phyloP scores from a whole-genome alignment of 2,113 vertebrate species.

The Stomatorhinus ivindoensis region DNA sequence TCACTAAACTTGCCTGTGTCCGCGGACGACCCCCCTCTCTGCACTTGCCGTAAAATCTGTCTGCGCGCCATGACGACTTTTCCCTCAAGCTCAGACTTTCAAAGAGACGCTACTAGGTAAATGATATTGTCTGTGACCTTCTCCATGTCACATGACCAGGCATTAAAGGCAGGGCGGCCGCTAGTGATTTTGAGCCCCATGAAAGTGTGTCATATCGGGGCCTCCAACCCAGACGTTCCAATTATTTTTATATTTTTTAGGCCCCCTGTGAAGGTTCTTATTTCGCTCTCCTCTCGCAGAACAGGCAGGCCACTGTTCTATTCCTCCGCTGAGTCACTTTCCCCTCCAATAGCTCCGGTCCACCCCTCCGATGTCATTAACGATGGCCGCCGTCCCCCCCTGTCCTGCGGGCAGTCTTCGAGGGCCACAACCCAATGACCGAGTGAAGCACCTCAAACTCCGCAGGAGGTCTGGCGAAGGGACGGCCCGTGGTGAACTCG shows the following conservation, averaged over 20 bases:
- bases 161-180: not conserved
- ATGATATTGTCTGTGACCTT: not conserved
- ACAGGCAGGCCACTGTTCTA: not conserved
- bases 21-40: not conserved
- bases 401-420: not conserved
- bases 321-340: not conserved
- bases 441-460: not conserved
- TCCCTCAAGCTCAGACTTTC: not conserved
- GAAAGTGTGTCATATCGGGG: not conserved
- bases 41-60: not conserved
- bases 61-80: not conserved
- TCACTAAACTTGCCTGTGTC: not conserved
- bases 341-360: not conserved
- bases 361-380: not conserved
- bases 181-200: not conserved
- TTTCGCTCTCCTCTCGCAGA: not conserved
- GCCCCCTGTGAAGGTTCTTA: not conserved
- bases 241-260: not conserved
- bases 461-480: not conserved
- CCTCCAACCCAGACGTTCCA: not conserved
- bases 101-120: not conserved
- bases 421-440: not conserved
- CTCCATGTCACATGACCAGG: not conserved
- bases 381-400: not conserved
- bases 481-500: not conserved